Base-by-base conservation (phyloP, 2,113 vertebrate genomes). In the Struthio camelus region DNA sequence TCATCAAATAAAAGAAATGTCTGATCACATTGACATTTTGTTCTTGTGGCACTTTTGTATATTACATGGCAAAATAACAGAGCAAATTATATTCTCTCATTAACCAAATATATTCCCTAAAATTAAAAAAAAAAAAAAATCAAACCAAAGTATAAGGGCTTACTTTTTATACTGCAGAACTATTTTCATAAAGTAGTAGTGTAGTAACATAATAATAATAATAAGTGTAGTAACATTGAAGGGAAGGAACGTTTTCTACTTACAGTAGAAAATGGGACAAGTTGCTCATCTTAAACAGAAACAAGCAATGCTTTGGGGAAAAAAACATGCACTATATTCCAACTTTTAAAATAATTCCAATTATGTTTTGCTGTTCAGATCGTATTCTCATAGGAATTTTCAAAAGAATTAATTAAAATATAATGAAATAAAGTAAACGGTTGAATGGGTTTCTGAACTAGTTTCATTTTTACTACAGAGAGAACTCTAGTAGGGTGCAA, bases 351-450 rank as follows among this genome's bases (percentile, higher is more conserved):
- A 85, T 18, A 73, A 73, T 91, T 89, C 77, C 42, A 75, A 11
- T 46, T 58, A 8, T 64, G 32, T 58, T 90, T 17, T 22, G 53
- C 46, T 80, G 18, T 64, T 94, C 66, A 50, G 54, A 79, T 73
- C 23, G 9, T 93, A 91, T 93, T 85, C 88, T 90, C 79, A 65
- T 14, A n/a, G 61, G 88, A 81, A 4, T 80, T 95, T 96, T 96
- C 62, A 82, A 80, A 95, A 93, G 61, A 85, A 95, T 94, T 96
- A 94, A 97, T 97, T 96, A 95, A 96, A 95, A 95, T 86, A 87
- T 46, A 91, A 94, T 80, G 59, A 93, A 94, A 95, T 80, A 64
- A 92, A 95, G 65, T 15, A 30, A 87, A 38, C 0, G 0, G 40
- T 84, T 95, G 89, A 90, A 86, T 66, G 79, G 48, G 27, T 95